Evolutionary conservation across 2,888 invertebrate genomes (phyloP), one percentile per base, ranked within the genome.

Genomic region (Xylophagus ater): DNA sequence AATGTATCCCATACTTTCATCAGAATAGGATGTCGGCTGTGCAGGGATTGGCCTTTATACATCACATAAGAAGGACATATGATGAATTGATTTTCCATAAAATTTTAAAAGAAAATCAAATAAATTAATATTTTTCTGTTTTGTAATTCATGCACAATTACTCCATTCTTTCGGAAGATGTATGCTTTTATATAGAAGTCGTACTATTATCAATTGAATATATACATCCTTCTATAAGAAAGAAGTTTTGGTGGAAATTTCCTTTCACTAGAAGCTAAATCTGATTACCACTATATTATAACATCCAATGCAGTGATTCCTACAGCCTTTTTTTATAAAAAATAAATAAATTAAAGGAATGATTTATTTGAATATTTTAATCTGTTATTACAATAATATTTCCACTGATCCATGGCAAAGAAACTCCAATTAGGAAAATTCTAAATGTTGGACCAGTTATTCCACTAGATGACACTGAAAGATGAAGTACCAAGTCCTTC

Each of bases 231-330:
- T 66, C 66, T 0, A 66, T 66, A 2, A n/a, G 67, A 65, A 2
- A 70, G 62, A 0, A 71, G 69, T 54, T 75, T 70, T 48, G 68
- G 69, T 2, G 69, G 68, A 55, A 72, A 72, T 17, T 64, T 70
- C 15, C 77, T 61, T 39, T 67, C 66, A 2, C 79, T 80, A 7
- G 63, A 67, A 2, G 77, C 74, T 44, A 81, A 77, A 0, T 76
- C 77, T 9, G 76, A 54, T 57, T 84, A 82, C 0, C 81, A 74
- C 78, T 78, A 82, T 40, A 74, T 69, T 53, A 81, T 73, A n/a
- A 73, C 68, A 9, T 67, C 45, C 34, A 83, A 63, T 1, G 81
- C 78, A 0, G 72, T 60, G 1, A 77, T 51, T 17, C 83, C 80
- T 25, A 84, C 84, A 29, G 68, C 62, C 3, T 84, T 53, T 1